These are phyloP conservation scores for Drosophila erecta DNA, from an alignment of 1,140 invertebrate species.

Conservation along the genomic window DNA sequence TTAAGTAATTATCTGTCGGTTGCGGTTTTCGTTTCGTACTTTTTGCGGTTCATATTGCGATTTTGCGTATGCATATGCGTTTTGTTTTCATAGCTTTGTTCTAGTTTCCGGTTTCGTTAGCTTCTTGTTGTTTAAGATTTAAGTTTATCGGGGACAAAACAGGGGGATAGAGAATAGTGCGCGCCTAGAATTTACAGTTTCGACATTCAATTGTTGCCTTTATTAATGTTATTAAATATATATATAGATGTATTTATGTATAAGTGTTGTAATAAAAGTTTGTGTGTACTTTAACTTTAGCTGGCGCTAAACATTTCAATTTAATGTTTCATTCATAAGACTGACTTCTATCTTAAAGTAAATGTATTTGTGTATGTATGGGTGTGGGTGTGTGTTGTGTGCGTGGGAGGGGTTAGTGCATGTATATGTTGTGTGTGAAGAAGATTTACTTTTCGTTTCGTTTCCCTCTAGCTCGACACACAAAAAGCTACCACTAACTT, in stretches of 20 bases:
- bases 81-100: constrained; percentile 21
- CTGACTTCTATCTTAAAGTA: constrained; percentile 68
- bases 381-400: constrained; percentile 25
- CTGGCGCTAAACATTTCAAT: constrained; percentile 65
- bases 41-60: constrained; percentile 18
- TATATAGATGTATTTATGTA: constrained; percentile 57
- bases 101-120: constrained; percentile 28
- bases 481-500: constrained; percentile 48
- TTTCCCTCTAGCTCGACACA: constrained; percentile 21
- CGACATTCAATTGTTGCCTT: constrained; percentile 63
- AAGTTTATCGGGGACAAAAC: neutral
- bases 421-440: constrained; percentile 10
- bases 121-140: constrained; percentile 11
- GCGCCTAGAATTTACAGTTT: constrained; percentile 57
- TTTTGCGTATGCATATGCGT: constrained; percentile 13
- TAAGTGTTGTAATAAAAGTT: constrained; percentile 30
- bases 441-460: constrained; percentile 22
- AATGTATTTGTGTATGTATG: constrained; percentile 39
- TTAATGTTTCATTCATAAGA: constrained; percentile 77
- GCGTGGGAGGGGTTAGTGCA: neutral
- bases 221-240: constrained; percentile 73
- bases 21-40: constrained; percentile 4
- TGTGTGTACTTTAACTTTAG: constrained; percentile 47
- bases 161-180: constrained; percentile 45
- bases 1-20: constrained; percentile 53